These are phyloP conservation scores for Torymus tubicola DNA, from an alignment of 2,888 invertebrate genomes.

Conservation along the genomic window DNA sequence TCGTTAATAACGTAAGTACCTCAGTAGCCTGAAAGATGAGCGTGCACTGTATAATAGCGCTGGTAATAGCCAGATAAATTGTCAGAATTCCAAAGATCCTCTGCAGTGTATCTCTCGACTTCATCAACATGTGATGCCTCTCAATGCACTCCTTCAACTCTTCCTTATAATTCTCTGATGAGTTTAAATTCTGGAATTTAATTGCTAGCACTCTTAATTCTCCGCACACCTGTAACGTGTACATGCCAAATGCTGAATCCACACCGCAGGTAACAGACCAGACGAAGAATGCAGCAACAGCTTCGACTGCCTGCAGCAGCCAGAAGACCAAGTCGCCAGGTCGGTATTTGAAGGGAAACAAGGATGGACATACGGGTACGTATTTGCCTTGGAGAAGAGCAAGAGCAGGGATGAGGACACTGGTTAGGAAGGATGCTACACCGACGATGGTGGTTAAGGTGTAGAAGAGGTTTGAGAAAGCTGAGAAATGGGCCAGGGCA, in stretches of 20 bases:
- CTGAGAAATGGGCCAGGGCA: neutral
- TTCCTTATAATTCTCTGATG: neutral
- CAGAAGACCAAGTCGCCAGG: neutral
- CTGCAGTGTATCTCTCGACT: constrained; percentile 59
- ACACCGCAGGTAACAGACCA: constrained; percentile 2
- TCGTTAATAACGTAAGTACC: neutral
- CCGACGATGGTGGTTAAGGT: neutral
- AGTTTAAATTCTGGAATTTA: neutral
- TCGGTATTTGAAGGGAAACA: neutral
- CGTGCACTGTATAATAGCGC: constrained; percentile 62
- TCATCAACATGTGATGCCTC: constrained; percentile 56
- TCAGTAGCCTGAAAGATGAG: constrained; percentile 61
- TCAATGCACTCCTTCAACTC: constrained; percentile 44
- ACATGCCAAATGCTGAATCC: neutral
- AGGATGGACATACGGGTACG: neutral
- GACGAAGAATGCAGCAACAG: neutral
- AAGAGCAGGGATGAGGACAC: neutral
- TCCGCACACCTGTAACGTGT: constrained; percentile 1
- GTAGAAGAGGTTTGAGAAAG: neutral
- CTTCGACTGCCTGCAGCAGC: neutral
- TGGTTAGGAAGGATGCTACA: neutral
- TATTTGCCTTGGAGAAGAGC: neutral
- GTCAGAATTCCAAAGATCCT: constrained; percentile 62
- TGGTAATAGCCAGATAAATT: constrained; percentile 60
- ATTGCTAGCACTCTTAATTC: neutral